phyloP scores from a whole-genome alignment of 2,797 vertebrate species.

The Molossus alvarezi region DNA sequence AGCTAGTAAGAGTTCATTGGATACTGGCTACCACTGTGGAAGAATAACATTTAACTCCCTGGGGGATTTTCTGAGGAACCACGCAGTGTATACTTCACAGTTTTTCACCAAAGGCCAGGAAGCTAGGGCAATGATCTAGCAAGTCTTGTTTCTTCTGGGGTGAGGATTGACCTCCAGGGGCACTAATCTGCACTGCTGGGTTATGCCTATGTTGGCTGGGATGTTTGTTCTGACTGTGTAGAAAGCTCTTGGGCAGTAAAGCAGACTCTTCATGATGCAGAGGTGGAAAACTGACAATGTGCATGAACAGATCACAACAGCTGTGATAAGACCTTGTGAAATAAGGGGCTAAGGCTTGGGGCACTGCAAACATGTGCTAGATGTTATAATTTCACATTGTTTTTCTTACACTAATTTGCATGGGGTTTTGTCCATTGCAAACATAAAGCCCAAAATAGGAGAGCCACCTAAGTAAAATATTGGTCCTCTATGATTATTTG shows the following conservation, averaged over 20 bases:
- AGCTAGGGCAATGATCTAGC: neutral
- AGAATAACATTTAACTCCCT: neutral
- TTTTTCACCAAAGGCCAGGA: neutral
- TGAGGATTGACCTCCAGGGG: rapidly evolving
- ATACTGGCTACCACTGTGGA: neutral
- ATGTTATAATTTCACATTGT: neutral
- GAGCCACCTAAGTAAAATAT: neutral
- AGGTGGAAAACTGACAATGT: neutral
- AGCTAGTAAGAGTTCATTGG: neutral
- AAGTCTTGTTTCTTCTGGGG: neutral
- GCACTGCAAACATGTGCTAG: rapidly evolving
- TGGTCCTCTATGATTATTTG: neutral
- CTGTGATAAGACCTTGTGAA: neutral
- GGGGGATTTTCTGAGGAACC: neutral
- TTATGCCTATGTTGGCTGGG: neutral
- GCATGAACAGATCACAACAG: neutral
- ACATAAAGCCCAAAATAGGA: neutral
- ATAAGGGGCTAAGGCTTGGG: rapidly evolving
- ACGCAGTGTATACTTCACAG: neutral
- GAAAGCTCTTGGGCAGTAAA: neutral
- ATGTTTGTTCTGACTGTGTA: neutral
- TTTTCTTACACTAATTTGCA: neutral
- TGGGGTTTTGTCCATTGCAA: slow-evolving; percentile 12
- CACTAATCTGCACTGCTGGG: neutral
- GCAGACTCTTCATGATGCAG: neutral